Conservation (phyloP, 1,140 invertebrate species). For the Linepithema humile region DNA sequence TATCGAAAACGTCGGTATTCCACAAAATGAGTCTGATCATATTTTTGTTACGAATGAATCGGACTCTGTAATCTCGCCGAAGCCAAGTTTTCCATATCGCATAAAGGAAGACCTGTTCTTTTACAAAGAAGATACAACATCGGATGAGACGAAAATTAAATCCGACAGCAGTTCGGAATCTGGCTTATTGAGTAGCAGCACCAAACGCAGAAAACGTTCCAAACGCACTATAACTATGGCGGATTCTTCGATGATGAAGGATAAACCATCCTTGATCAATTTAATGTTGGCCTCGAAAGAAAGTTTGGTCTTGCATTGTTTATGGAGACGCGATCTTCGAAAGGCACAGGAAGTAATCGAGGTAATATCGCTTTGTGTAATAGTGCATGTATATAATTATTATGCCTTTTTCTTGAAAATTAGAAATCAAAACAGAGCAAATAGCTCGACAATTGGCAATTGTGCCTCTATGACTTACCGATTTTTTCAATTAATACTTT, state of each 20-base stretch:
- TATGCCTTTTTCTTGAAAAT: neutral
- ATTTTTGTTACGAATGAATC: neutral
- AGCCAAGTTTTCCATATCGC: constrained; percentile 49
- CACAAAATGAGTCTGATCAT: constrained; percentile 22
- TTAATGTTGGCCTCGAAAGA: constrained; percentile 77
- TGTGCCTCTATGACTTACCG: too few relatives aligned
- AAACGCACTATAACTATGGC: constrained; percentile 18
- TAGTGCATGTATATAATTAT: constrained; percentile 52
- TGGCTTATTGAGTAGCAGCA: constrained; percentile 56
- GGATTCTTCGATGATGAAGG: constrained; percentile 47
- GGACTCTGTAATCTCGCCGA: constrained; percentile 16
- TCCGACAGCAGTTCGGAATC: constrained; percentile 75
- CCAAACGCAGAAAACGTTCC: constrained; percentile 64
- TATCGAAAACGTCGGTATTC: constrained; percentile 53
- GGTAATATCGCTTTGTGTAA: constrained; percentile 65
- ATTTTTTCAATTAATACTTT: constrained; percentile 45
- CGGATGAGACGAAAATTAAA: constrained; percentile 69
- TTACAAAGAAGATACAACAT: constrained; percentile 69
- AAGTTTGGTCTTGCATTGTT: constrained; percentile 76
- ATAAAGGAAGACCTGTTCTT: constrained; percentile 65
- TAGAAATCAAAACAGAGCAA: neutral
- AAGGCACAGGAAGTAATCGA: constrained; percentile 77
- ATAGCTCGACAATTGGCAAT: neutral
- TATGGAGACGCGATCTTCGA: constrained; percentile 77
- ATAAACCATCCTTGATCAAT: constrained; percentile 74